Evolutionary conservation across 2,797 vertebrate genomes (phyloP), one percentile per base, ranked within the genome.

Genomic region (Gila robusta): DNA sequence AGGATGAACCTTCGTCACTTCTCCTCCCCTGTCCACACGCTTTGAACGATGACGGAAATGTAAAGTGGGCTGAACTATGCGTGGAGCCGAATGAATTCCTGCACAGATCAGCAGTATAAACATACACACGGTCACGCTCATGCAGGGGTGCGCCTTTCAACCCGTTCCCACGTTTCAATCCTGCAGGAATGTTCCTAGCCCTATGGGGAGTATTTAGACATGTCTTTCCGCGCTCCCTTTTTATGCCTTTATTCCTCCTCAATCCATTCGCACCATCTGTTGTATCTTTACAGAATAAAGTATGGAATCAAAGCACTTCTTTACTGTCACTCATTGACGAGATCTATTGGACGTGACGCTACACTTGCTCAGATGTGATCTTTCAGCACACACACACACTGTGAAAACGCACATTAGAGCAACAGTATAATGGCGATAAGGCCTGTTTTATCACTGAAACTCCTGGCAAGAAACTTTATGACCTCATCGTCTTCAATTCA

Each of bases 151-250:
- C 88, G 76, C 89, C 92, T 91, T 91, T 91, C 76, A 86, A 87
- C 89, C 74, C 67, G 89, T 92, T 94, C 91, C 90, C 91, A 91
- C 0, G 87, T 92, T 91, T 91, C 91, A 87, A 79, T 94, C 90
- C 88, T 69, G 90, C 91, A 90, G 91, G 89, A 94, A 92, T 93
- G 93, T 92, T 92, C 82, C 89, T 90, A 89, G 89, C 85, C 87
- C 90, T 76, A 83, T n/a, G 73, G 90, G 90, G 86, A 93, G 88
- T 83, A 88, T 89, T 16, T 4, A 70, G 85, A 52, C 88, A 37
- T 1, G 14, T 66, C n/a, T 62, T n/a, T 59, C 56, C 3, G 23
- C 21, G 35, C 23, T 62, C 77, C 47, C n/a, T 37, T 70, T 77
- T 64, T 49, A 62, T 26, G 47, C 52, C 37, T 62, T 64, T 69